Evolutionary conservation across 2,113 vertebrate species (phyloP).

Genomic region (Megaceryle maxima): DNA sequence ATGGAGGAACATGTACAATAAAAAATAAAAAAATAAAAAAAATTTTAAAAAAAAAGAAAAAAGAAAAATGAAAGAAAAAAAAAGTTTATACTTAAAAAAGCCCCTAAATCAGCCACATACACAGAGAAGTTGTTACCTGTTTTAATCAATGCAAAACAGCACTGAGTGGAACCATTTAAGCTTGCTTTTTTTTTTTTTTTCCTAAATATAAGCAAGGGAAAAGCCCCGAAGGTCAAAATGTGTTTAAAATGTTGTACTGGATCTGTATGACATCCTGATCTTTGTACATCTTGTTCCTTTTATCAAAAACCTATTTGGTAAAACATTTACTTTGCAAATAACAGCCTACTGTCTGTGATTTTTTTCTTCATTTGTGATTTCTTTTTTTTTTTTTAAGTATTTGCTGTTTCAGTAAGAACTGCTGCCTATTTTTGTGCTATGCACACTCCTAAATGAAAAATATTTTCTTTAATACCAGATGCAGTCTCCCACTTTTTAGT

Average conservation of each 20-base stretch:
- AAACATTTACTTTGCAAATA: constrained; percentile 47
- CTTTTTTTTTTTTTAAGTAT: background rate
- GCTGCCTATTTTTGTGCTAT: background rate
- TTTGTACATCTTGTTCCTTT: constrained; percentile 8
- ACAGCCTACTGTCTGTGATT: background rate
- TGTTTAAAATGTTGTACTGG: constrained; percentile 9
- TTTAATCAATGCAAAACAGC: constrained; percentile 4
- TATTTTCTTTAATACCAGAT: background rate
- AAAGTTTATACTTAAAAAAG: background rate
- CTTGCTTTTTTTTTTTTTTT: background rate
- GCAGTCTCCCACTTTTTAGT: background rate
- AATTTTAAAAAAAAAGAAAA: no score
- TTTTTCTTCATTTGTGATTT: background rate
- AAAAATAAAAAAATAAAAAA: background rate
- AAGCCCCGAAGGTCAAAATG: constrained; percentile 14
- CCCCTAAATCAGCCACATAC: background rate
- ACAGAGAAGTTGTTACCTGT: background rate
- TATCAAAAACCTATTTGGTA: background rate
- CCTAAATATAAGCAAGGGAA: constrained; percentile 10
- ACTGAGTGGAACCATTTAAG: background rate
- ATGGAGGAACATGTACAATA: background rate
- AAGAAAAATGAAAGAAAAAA: background rate
- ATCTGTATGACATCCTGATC: constrained; percentile 7
- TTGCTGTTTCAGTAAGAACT: background rate
- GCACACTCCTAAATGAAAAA: background rate